Conservation (phyloP, 1,140 invertebrate species). For the Diplogasteroides magnus region DNA sequence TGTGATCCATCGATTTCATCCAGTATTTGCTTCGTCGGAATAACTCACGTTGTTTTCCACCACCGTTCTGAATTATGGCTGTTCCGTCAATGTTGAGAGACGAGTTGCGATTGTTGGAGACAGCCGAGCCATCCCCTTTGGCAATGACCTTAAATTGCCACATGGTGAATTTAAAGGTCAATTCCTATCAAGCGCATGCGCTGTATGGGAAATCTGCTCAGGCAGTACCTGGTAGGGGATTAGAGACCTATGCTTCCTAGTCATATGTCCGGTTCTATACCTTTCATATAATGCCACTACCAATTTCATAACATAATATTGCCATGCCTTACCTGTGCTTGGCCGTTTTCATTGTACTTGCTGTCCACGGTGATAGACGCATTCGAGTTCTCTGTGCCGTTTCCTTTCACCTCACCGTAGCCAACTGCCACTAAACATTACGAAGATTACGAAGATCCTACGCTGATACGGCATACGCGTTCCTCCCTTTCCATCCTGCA, state of each 20-base stretch:
- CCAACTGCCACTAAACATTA: slow-evolving; percentile 32
- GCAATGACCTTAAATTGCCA: background rate
- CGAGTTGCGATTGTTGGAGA: background rate
- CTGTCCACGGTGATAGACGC: slow-evolving; percentile 21
- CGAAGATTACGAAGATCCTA: background rate
- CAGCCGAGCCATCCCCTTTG: background rate
- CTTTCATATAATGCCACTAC: background rate
- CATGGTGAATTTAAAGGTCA: no score
- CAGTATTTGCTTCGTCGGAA: no score
- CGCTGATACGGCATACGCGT: slow-evolving; percentile 24
- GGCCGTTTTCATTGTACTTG: slow-evolving; percentile 17
- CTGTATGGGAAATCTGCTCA: no score
- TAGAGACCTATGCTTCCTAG: background rate
- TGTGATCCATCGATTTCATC: no score
- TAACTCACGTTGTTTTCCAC: background rate
- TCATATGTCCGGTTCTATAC: background rate
- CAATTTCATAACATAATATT: background rate
- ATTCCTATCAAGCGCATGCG: no score
- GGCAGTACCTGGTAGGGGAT: no score
- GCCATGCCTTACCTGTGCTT: slow-evolving; percentile 4
- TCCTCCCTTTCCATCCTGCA: slow-evolving; percentile 23
- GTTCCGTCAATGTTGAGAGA: background rate
- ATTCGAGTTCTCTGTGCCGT: slow-evolving; percentile 25
- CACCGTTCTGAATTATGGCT: background rate
- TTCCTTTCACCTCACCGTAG: slow-evolving; percentile 21